Conservation (phyloP, 2,888 invertebrate genomes). For the Drosophila longiperda region DNA sequence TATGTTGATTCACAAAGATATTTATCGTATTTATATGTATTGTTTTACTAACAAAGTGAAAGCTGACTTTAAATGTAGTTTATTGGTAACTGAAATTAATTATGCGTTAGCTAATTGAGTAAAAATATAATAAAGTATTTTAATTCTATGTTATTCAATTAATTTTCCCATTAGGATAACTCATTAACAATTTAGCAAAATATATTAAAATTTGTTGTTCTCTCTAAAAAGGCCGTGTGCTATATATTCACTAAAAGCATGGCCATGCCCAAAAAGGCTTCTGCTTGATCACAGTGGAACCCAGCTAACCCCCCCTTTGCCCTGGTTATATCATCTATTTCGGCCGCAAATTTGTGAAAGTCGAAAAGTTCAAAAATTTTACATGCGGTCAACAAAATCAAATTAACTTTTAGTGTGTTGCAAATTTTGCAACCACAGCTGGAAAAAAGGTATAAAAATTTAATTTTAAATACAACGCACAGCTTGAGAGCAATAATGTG, state of each 20-base stretch:
- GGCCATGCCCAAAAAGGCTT: slow-evolving; percentile 10
- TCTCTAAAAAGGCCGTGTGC: not conserved
- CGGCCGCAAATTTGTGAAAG: slow-evolving; percentile 54
- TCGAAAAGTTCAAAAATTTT: slow-evolving; percentile 65
- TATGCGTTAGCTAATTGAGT: not conserved
- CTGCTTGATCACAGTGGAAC: not conserved
- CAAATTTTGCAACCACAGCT: slow-evolving; percentile 50
- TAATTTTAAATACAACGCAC: slow-evolving; percentile 37
- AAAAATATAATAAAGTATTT: not conserved
- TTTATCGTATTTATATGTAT: not conserved
- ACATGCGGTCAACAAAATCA: slow-evolving; percentile 71
- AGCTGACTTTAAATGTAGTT: not conserved
- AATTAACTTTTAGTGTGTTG: slow-evolving; percentile 72
- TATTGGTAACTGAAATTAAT: not conserved
- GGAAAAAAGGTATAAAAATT: slow-evolving; percentile 47
- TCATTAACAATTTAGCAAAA: not conserved
- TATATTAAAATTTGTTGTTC: not conserved
- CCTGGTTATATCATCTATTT: not conserved
- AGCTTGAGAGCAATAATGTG: not conserved
- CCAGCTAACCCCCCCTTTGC: not conserved
- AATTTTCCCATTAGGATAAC: not conserved
- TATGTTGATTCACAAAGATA: not conserved
- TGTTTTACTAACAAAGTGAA: not conserved
- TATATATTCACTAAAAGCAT: no score
- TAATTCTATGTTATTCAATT: not conserved